Base-by-base conservation (phyloP, 2,797 vertebrate species). In the Leontocebus nigricollis region DNA sequence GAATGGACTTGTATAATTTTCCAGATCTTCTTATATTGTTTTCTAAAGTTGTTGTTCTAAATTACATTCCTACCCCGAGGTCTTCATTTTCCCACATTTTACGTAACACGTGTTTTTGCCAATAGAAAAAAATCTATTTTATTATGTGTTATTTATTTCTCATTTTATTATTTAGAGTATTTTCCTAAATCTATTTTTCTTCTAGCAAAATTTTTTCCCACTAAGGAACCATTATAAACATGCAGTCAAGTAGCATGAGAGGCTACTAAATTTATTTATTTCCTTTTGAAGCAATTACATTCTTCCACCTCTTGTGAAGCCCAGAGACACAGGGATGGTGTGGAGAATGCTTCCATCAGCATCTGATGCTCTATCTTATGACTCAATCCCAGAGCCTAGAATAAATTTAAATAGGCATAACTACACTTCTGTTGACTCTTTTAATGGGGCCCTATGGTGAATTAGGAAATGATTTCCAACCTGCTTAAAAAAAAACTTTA, bases 381-480 rank as follows among this genome's bases (percentile, higher is more conserved):
- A 95, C 59, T 92, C 77, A 80, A 55, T 39, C 26, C n/a, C 75
- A 72, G 27, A 77, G 4, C n/a, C 19, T 27, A 20, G 1, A 33
- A 27, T 75, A 59, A 50, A 2, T n/a, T 96, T 86, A 91, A 64
- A 67, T 27, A 86, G 67, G n/a, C 36, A 64, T 33, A 82, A 77
- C 41, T n/a, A 61, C 22, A 72, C 4, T 48, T 4, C 27, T 59
- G 36, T 84, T 94, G 75, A 27, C 61, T 97, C 84, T 97, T 94
- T 86, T 94, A 96, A 95, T 94, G 55, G n/a, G 55, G 13, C 27
- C 98, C 93, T 97, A 87, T 97, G 88, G 90, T 90, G 96, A 93
- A 77, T 98, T 97, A 97, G 93, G 89, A 76, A 97, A 93, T 97
- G 50, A 90, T 95, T 98, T 95, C 93, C 96, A 97, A 96, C 94